Evolutionary conservation across 1,140 invertebrate genomes (phyloP).

Genomic region (Triops longicaudatus): DNA sequence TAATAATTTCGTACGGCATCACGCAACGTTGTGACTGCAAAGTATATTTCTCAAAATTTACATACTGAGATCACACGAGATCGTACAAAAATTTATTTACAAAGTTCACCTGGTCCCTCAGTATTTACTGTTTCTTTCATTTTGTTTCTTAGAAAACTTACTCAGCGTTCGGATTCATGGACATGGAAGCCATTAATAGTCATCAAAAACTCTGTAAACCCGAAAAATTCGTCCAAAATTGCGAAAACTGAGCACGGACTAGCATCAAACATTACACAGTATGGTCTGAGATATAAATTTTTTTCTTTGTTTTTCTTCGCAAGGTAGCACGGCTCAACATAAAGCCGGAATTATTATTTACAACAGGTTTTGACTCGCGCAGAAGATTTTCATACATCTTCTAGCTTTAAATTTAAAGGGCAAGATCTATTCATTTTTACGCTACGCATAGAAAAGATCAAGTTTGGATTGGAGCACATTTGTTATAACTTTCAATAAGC

Average conservation of each 20-base stretch:
- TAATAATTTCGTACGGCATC: background rate
- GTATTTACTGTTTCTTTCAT: background rate
- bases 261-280: conserved; percentile 4
- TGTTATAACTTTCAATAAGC: conserved; percentile 20
- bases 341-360: background rate
- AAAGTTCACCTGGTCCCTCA: background rate
- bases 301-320: background rate
- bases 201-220: background rate
- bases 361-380: background rate
- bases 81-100: background rate
- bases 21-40: background rate
- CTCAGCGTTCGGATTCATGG: no score
- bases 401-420: background rate
- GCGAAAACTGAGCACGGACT: background rate
- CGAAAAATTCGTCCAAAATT: background rate
- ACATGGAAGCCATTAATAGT: background rate
- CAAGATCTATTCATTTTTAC: background rate
- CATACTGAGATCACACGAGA: background rate
- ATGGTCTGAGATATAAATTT: background rate
- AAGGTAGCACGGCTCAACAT: background rate
- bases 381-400: conserved; percentile 12
- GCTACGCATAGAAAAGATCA: background rate
- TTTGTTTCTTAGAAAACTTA: no score
- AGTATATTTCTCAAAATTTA: background rate
- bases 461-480: background rate